Evolutionary conservation across 2,113 vertebrate species (phyloP).

Genomic region (Rhodinocichla rosea): DNA sequence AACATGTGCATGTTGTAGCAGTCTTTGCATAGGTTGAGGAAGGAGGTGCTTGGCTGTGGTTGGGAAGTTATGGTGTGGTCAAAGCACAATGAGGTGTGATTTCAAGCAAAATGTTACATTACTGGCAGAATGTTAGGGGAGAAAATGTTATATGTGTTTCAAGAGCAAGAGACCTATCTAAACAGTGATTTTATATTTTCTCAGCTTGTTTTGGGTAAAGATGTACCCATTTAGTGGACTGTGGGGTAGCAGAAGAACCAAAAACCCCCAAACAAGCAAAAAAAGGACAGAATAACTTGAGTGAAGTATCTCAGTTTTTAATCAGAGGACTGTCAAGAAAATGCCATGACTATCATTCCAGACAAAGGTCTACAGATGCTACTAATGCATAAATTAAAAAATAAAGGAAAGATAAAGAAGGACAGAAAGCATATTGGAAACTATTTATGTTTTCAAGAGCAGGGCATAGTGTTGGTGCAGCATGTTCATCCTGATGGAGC

Average conservation of each 20-base stretch:
- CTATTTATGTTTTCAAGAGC: background rate
- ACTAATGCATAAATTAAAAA: background rate
- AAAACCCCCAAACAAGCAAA: background rate
- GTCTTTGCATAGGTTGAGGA: background rate
- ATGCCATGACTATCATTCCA: background rate
- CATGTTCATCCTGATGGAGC: background rate
- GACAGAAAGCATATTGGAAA: background rate
- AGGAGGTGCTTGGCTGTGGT: background rate
- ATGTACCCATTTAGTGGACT: background rate
- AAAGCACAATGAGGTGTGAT: background rate
- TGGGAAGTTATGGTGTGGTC: background rate
- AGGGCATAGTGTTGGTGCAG: background rate
- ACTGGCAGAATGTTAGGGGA: background rate
- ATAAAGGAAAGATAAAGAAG: background rate
- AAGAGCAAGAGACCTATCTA: background rate
- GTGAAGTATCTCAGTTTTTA: background rate
- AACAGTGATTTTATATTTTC: background rate
- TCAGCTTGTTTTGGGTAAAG: background rate
- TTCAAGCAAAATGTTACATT: background rate
- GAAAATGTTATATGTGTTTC: background rate
- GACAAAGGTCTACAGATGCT: background rate
- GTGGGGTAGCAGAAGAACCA: background rate
- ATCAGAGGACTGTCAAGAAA: background rate
- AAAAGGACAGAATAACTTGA: background rate
- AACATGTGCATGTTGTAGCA: background rate